Percentiles rank a stretch among this genome's conserved stretches.
These are phyloP conservation scores for Centropyge bicolor DNA, from an alignment of 2,797 vertebrate genomes.

Conservation along the genomic window DNA sequence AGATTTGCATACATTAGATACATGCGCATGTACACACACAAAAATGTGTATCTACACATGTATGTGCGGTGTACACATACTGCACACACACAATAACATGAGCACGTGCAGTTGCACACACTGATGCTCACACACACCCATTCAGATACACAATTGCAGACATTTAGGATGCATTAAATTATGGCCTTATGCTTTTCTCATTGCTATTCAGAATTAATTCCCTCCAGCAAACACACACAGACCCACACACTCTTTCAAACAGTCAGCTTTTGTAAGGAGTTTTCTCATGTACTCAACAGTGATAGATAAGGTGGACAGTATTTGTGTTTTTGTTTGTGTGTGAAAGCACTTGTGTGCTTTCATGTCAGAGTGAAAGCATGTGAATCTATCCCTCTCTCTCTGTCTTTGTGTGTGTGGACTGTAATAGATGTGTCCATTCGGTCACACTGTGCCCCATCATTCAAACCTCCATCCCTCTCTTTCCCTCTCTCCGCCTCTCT, in stretches of 20 bases:
- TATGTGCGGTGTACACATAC: slow-evolving; percentile 10
- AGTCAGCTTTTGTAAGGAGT: slow-evolving; percentile 8
- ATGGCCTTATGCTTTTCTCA: slow-evolving; percentile 72
- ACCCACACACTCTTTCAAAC: slow-evolving; percentile 27
- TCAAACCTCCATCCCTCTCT: slow-evolving; percentile 41
- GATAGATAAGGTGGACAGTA: background rate
- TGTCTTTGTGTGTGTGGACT: slow-evolving; percentile 27
- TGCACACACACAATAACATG: slow-evolving; percentile 24
- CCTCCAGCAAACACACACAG: slow-evolving; percentile 48
- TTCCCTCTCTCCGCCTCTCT: slow-evolving; percentile 24
- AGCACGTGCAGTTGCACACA: slow-evolving; percentile 43
- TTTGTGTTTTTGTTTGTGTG: slow-evolving; percentile 20
- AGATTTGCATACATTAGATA: slow-evolving; percentile 87
- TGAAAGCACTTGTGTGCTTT: slow-evolving; percentile 10
- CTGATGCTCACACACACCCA: slow-evolving; percentile 49
- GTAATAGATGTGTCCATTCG: slow-evolving; percentile 50
- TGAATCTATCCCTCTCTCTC: background rate
- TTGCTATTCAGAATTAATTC: slow-evolving; percentile 72
- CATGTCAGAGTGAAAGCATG: background rate
- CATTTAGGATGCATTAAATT: slow-evolving; percentile 77
- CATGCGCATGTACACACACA: slow-evolving; percentile 56
- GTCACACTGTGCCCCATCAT: slow-evolving; percentile 48
- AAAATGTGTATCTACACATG: slow-evolving; percentile 51
- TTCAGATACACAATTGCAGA: slow-evolving; percentile 57
- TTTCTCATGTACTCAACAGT: slow-evolving; percentile 12